Base-by-base conservation (phyloP, 2,113 vertebrate genomes). In the Recurvirostra avosetta region DNA sequence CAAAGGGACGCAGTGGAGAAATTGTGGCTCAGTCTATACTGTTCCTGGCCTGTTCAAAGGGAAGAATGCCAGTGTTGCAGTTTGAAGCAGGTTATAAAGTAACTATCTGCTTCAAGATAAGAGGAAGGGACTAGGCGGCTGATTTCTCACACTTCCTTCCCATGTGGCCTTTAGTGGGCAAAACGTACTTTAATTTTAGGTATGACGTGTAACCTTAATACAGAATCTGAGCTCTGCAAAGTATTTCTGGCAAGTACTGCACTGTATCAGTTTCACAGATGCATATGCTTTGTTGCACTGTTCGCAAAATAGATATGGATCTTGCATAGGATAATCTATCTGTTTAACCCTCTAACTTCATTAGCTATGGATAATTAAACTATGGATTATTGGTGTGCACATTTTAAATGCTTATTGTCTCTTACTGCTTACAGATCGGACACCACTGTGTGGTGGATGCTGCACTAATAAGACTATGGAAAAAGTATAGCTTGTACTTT, bases 151-250 rank as follows among this genome's bases (percentile, higher is more conserved):
- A 5, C 8, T 73, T 86, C 65, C 68, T 87, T 89, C 82, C 66
- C 63, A 21, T 8, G n/a, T 12, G 36, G 49, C 61, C 71, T 92
- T 36, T 38, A 63, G 66, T 87, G 61, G 86, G 75, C 29, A 94
- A 92, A 88, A 70, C 7, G 27, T 47, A 26, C 62, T 62, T 95
- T 86, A 78, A 70, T 78, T 97, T 91, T 81, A 86, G 62, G 43
- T 55, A 41, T 61, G 83, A 74, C 4, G 17, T 75, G 67, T 86
- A 67, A 18, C 68, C 41, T 55, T 88, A 81, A 53, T n/a, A 18
- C 65, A 11, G 74, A 50, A 34, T 80, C 56, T 52, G 34, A 67
- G 45, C 18, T 76, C 53, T 56, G 32, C 52, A 61, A 90, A 45
- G 34, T 68, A 53, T 87, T 96, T 95, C 66, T 90, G 70, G 52